These are phyloP conservation scores for Aleadryas rufinucha DNA, from an alignment of 2,113 vertebrate genomes.

Conservation along the genomic window DNA sequence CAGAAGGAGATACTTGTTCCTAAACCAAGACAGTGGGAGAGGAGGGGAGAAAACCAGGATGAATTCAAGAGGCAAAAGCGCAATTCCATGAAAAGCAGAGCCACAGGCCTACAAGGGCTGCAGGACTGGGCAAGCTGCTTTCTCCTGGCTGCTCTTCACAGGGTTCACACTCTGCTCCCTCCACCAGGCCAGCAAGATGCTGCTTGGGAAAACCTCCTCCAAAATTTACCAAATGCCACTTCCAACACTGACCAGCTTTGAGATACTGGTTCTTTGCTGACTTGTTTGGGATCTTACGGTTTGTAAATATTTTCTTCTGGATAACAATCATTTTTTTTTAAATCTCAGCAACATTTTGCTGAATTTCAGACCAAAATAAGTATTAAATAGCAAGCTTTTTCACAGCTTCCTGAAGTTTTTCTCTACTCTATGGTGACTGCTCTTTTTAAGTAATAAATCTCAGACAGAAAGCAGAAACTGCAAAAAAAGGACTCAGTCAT, in stretches of 20 bases:
- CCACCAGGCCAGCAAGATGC: background rate
- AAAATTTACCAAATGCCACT: background rate
- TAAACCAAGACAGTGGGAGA: conserved; percentile 49
- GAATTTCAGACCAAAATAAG: background rate
- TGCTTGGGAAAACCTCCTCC: background rate
- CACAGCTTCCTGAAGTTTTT: background rate
- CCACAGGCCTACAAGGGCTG: background rate
- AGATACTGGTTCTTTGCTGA: background rate
- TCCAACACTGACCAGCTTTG: background rate
- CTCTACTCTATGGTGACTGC: background rate
- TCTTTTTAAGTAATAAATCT: background rate
- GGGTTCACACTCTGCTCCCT: background rate
- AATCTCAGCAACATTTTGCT: background rate
- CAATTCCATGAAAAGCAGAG: background rate
- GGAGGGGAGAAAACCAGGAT: background rate
- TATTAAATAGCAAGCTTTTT: background rate
- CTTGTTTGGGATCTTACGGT: background rate
- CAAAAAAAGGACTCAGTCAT: background rate
- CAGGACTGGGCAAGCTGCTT: background rate
- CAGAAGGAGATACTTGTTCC: conserved; percentile 96
- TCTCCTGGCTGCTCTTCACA: background rate
- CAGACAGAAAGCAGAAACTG: background rate
- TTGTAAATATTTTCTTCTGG: background rate
- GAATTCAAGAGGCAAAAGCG: background rate
- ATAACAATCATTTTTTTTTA: fast-evolving